These are phyloP conservation scores for Propithecus perrieri DNA, from an alignment of 2,797 vertebrate species.

Conservation along the genomic window DNA sequence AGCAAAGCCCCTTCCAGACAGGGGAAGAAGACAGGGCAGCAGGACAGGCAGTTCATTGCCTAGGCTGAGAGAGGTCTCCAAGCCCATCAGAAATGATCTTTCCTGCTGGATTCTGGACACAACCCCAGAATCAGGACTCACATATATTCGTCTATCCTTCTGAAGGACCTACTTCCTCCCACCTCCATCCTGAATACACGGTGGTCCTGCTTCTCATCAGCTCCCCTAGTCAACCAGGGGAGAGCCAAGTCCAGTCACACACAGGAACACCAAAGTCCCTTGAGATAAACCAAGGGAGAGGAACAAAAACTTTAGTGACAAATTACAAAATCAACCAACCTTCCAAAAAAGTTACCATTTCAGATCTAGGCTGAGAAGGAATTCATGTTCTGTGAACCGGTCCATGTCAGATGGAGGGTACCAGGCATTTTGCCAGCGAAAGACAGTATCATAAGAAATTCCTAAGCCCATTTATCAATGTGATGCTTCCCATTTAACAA, in stretches of 20 bases:
- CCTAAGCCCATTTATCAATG: neutral
- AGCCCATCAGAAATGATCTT: neutral
- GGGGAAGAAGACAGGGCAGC: neutral
- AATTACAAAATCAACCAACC: neutral
- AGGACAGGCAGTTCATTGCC: rapidly evolving
- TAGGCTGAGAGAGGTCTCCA: neutral
- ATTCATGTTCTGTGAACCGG: neutral
- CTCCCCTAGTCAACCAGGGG: neutral
- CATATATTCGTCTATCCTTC: neutral
- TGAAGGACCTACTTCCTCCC: no score
- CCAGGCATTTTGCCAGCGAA: neutral
- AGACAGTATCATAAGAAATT: neutral
- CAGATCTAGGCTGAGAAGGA: neutral
- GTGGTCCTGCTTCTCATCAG: neutral
- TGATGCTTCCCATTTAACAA: neutral
- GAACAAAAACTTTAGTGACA: neutral
- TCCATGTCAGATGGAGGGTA: neutral
- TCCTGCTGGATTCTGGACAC: neutral
- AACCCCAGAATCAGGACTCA: neutral
- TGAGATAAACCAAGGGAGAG: neutral
- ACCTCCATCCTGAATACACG: neutral
- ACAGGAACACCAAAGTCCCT: neutral
- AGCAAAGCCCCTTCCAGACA: rapidly evolving
- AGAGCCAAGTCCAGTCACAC: neutral
- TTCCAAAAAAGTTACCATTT: neutral